Evolutionary conservation across 2,797 vertebrate species (phyloP), one percentile per base, ranked within the genome.

Genomic region (Enteromius mattozi): DNA sequence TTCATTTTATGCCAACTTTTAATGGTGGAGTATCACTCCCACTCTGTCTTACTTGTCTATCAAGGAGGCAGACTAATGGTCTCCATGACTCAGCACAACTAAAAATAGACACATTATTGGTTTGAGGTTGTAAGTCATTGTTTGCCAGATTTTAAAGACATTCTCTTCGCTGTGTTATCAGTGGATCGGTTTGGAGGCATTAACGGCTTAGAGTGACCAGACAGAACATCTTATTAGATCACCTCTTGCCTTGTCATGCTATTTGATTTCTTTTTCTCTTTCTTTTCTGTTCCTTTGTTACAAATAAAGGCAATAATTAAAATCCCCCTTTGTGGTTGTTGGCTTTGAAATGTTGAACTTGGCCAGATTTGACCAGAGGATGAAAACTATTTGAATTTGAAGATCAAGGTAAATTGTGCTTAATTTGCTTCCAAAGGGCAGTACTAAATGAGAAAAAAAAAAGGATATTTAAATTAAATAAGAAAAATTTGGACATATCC

Each of bases 151-250:
- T 17, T 8, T 33, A 5, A 40, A 69, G 35, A 0, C 47, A 54
- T 76, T 76, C 12, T 54, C 49, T 76, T 56, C 19, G 71, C 45
- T 82, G 13, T 16, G 37, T 27, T 30, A 61, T 83, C 75, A 40
- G 75, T 21, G 9, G 1, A 33, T 70, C 35, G 40, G 45, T 71
- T 16, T 54, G 42, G 24, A 42, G 19, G 24, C 79, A 70, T 86
- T 85, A 83, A 69, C 61, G 61, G 68, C 17, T 78, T 78, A 78
- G 16, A 56, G 19, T 54, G 40, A 75, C 47, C 56, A 33, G 56
- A 80, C 33, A 69, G 63, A 71, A 47, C 19, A 51, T 47, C 21
- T 82, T 76, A 42, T 79, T 10, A 37, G 70, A 72, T 85, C 47
- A 78, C 16, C 56, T 45, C 78, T 61, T 37, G 45, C 47, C 27